Conservation (phyloP, 37 sponge, comb jelly and placozoan species). For the Aphrocallistes beatrix region DNA sequence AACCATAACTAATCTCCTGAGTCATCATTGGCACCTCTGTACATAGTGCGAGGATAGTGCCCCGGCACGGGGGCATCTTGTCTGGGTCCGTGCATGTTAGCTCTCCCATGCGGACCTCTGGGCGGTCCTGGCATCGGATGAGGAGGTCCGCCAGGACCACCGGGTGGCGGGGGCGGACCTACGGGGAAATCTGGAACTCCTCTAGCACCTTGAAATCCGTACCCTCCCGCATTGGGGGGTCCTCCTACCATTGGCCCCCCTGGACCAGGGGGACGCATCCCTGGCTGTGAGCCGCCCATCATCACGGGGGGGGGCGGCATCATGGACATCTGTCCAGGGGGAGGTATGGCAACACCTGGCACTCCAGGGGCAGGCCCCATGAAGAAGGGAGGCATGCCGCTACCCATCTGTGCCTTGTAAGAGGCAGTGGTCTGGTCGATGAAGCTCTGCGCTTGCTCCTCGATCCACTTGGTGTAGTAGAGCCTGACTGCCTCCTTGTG, state of each 20-base stretch:
- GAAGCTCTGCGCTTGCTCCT: slow-evolving; percentile 86
- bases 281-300: background rate
- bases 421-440: slow-evolving; percentile 63
- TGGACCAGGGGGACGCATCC: background rate
- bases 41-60: background rate
- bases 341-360: background rate
- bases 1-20: background rate
- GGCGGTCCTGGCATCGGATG: background rate
- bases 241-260: too few relatives aligned
- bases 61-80: background rate
- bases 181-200: too few relatives aligned
- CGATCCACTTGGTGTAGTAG: slow-evolving; percentile 92
- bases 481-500: slow-evolving; percentile 87
- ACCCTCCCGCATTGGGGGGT: too few relatives aligned
- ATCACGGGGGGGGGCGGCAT: background rate
- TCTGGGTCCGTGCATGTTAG: background rate
- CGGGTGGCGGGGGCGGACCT: background rate
- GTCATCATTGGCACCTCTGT: background rate
- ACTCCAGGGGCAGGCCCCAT: background rate
- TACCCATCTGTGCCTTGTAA: background rate
- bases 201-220: too few relatives aligned
- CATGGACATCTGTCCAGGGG: background rate
- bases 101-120: background rate
- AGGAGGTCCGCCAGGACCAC: background rate
- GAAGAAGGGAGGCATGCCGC: background rate